A percentile compares a stretch with the other conserved stretches of the same genome.
Evolutionary conservation across 2,113 vertebrate genomes (phyloP).

Genomic region (Semicossyphus pulcher): DNA sequence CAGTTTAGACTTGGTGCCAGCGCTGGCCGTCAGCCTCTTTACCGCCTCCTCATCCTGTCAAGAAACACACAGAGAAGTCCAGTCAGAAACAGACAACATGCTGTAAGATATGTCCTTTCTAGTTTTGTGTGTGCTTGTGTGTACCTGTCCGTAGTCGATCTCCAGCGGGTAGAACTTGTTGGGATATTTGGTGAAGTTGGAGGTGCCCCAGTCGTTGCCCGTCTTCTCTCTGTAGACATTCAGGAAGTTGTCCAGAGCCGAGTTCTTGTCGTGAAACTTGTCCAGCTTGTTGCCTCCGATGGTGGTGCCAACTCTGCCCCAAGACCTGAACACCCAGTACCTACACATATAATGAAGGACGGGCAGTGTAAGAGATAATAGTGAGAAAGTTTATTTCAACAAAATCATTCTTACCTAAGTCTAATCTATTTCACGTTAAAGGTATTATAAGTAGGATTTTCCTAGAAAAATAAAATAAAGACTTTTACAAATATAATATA

Average conservation of each 20-base stretch:
- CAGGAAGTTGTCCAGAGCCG: conserved; percentile 93
- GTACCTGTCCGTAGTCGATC: conserved; percentile 98
- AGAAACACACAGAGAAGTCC: not conserved
- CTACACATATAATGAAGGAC: conserved; percentile 70
- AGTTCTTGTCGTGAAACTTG: conserved; percentile 92
- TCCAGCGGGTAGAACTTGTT: conserved; percentile 98
- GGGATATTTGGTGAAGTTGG: conserved; percentile 95
- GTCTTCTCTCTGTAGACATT: conserved; percentile 97
- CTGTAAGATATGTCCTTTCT: too few relatives aligned
- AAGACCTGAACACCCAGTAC: conserved; percentile 98
- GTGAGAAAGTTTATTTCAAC: not conserved
- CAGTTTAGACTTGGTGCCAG: conserved; percentile 92
- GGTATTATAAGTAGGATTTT: too few relatives aligned
- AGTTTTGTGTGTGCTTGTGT: not conserved
- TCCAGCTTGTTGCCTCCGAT: conserved; percentile 98
- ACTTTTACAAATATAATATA: too few relatives aligned
- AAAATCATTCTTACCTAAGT: too few relatives aligned
- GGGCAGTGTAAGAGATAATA: not conserved
- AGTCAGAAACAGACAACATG: not conserved
- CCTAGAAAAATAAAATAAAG: too few relatives aligned
- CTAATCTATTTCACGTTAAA: too few relatives aligned
- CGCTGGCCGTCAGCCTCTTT: conserved; percentile 89
- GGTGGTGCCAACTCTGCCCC: conserved; percentile 96
- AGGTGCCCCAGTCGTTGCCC: conserved; percentile 91
- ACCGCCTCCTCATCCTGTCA: conserved; percentile 95